Evolutionary conservation across 92 coral and sea anemone genomes (phyloP).

Genomic region (Ricordea florida): DNA sequence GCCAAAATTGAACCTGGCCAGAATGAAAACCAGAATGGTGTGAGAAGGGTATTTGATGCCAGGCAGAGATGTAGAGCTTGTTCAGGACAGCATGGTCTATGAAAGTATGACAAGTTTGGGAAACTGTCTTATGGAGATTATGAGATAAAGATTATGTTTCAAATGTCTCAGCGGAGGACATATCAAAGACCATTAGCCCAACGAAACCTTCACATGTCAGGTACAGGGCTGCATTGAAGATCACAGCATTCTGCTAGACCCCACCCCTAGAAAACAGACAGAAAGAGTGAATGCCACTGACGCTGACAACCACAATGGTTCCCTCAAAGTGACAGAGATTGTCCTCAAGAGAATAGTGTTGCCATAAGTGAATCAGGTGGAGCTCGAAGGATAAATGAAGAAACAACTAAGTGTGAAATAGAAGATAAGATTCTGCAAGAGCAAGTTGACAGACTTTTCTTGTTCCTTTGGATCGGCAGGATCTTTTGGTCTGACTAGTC

Average conservation of each 20-base stretch:
- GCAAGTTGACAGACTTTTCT: too few species aligned
- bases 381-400: neutral
- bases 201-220: constrained; percentile 51
- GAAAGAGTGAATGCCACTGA: neutral
- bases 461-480: too few species aligned
- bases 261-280: neutral
- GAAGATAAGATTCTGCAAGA: too few species aligned
- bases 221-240: constrained; percentile 28
- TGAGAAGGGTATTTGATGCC: too few species aligned
- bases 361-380: neutral
- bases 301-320: neutral
- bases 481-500: too few species aligned
- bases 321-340: neutral
- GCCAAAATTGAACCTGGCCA: neutral
- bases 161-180: constrained; percentile 69
- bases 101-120: constrained; percentile 64
- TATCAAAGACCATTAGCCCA: constrained; percentile 65
- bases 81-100: constrained; percentile 46
- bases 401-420: too few species aligned
- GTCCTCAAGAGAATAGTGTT: neutral
- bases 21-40: too few species aligned
- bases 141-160: constrained; percentile 46
- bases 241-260: constrained; percentile 56
- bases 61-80: constrained; percentile 39
- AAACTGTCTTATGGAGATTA: constrained; percentile 16